Conservation (phyloP, 1,140 invertebrate species). For the Drosophila chauvacae region DNA sequence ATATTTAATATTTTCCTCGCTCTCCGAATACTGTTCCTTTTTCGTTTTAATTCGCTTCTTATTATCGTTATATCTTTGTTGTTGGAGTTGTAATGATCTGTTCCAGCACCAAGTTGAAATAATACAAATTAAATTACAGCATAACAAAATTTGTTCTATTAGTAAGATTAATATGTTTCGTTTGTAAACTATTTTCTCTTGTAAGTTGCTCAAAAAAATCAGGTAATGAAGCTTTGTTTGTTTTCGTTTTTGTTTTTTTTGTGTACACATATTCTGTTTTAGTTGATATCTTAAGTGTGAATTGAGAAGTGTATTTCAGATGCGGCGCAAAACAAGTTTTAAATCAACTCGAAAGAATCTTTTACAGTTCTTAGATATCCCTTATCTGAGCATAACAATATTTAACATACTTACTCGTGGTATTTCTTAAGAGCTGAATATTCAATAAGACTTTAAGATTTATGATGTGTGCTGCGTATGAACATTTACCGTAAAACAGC, state of each 20-base stretch:
- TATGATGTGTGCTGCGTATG: conserved; percentile 48
- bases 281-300: conserved; percentile 35
- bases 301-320: conserved; percentile 21
- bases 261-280: conserved; percentile 8
- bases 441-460: conserved; percentile 26
- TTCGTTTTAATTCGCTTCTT: conserved; percentile 21
- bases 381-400: conserved; percentile 48
- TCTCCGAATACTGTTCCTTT: conserved; percentile 58
- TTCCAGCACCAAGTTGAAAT: conserved; percentile 62
- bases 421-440: conserved; percentile 5
- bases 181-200: conserved; percentile 54
- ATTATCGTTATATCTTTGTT: conserved; percentile 15
- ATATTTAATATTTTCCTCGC: conserved; percentile 41
- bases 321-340: conserved; percentile 34
- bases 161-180: conserved; percentile 30
- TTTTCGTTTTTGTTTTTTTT: conserved; percentile 47
- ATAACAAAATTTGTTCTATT: conserved; percentile 72
- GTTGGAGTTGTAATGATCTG: conserved; percentile 17
- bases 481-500: conserved; percentile 8
- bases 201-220: conserved; percentile 74
- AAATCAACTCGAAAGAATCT: conserved; percentile 34
- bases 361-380: conserved; percentile 11
- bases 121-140: conserved; percentile 39
- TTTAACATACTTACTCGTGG: conserved; percentile 56
- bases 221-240: conserved; percentile 79